A percentile compares a stretch with the other conserved stretches of the same genome.
These are phyloP conservation scores for Macropodus opercularis DNA, from an alignment of 2,797 vertebrate species.

Conservation along the genomic window DNA sequence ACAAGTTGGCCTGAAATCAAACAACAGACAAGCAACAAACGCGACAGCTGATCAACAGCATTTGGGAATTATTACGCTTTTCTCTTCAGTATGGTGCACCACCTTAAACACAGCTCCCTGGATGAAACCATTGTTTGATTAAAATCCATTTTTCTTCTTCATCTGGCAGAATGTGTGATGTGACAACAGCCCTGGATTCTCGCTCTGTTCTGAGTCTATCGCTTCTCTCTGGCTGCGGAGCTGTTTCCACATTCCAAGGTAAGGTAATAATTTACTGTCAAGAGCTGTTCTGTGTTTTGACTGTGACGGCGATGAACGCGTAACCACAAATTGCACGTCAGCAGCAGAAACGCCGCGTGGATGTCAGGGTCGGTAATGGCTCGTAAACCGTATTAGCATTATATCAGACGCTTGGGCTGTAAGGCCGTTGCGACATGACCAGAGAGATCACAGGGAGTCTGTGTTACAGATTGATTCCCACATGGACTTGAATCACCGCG, in stretches of 20 bases:
- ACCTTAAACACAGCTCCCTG: slow-evolving; percentile 31
- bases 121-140: slow-evolving; percentile 29
- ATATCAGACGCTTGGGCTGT: slow-evolving; percentile 55
- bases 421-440: slow-evolving; percentile 56
- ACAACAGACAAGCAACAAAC: slow-evolving; percentile 6
- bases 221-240: slow-evolving; percentile 23
- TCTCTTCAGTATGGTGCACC: slow-evolving; percentile 23
- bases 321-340: slow-evolving; percentile 64
- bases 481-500: slow-evolving; percentile 13
- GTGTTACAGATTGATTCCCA: slow-evolving; percentile 46
- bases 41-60: neutral
- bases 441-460: slow-evolving; percentile 47
- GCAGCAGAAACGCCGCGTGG: slow-evolving; percentile 40
- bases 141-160: slow-evolving; percentile 22
- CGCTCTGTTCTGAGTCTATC: slow-evolving; percentile 23
- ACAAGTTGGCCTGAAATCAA: slow-evolving; percentile 19
- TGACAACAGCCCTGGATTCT: slow-evolving; percentile 10
- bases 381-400: slow-evolving; percentile 48
- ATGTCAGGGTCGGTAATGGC: slow-evolving; percentile 55
- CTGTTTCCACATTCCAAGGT: slow-evolving; percentile 40
- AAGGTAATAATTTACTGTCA: slow-evolving; percentile 62
- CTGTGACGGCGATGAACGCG: slow-evolving; percentile 54
- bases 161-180: slow-evolving; percentile 21
- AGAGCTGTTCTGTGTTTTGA: slow-evolving; percentile 53
- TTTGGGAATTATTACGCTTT: slow-evolving; percentile 7